These are phyloP conservation scores for Volucella zonaria DNA, from an alignment of 2,888 invertebrate genomes.

Conservation along the genomic window DNA sequence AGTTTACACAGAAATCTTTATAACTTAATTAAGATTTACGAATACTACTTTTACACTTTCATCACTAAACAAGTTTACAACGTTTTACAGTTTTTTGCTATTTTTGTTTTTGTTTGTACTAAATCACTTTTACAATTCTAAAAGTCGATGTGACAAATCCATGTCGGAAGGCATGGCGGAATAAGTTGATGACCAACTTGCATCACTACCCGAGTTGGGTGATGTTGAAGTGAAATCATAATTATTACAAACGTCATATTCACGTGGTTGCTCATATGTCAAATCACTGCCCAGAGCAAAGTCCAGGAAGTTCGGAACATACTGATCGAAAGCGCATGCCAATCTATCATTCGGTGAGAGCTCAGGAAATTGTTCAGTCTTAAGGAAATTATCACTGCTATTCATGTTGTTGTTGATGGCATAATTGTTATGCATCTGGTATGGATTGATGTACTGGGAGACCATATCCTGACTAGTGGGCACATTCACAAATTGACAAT, in stretches of 20 bases:
- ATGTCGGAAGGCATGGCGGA: constrained; percentile 44
- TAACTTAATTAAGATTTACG: too few relatives aligned
- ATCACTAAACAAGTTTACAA: background rate
- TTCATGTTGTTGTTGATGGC: background rate
- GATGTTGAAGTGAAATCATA: constrained; percentile 42
- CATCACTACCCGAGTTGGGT: constrained; percentile 51
- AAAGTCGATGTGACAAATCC: constrained; percentile 49
- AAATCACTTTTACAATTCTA: constrained; percentile 44
- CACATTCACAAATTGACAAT: constrained; percentile 4
- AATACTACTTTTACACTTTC: background rate
- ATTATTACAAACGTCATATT: background rate
- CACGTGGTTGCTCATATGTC: constrained; percentile 25
- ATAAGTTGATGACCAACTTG: constrained; percentile 56
- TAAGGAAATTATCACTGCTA: background rate
- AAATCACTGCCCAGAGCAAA: constrained; percentile 43
- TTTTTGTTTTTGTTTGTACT: background rate
- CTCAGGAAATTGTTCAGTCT: constrained; percentile 6
- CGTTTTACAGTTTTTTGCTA: background rate
- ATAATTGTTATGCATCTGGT: constrained; percentile 50
- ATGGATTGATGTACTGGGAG: constrained; percentile 58
- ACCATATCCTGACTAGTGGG: constrained; percentile 16
- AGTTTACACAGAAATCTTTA: too few relatives aligned
- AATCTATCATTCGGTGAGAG: constrained; percentile 16
- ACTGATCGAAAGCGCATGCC: constrained; percentile 46
- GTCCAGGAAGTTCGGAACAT: constrained; percentile 48